phyloP scores from a whole-genome alignment of 2,888 invertebrate species.

The Aporophyla lueneburgensis region DNA sequence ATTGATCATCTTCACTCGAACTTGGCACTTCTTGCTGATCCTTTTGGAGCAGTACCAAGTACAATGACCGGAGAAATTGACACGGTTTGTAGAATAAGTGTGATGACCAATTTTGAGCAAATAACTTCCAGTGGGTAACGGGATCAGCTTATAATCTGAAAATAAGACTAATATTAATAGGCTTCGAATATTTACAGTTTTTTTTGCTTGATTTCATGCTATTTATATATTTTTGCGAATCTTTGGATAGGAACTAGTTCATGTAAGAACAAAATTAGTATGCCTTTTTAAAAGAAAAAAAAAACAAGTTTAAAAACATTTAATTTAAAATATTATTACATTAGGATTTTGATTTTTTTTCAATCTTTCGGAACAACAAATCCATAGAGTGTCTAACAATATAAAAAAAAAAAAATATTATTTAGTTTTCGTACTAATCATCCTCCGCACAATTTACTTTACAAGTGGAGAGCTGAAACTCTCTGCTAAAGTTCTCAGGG shows the following conservation, averaged over 20 bases:
- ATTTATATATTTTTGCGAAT: not conserved
- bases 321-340: too few species aligned
- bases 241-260: not conserved
- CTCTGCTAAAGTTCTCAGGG: too few species aligned
- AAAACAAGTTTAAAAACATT: too few species aligned
- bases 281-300: too few species aligned
- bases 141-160: conserved; percentile 63
- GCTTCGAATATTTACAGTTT: not conserved
- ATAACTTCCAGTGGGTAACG: conserved; percentile 69
- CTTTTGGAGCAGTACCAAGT: conserved; percentile 83
- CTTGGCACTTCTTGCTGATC: conserved; percentile 75
- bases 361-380: too few species aligned
- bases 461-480: too few species aligned
- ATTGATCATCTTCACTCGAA: conserved; percentile 73
- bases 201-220: not conserved
- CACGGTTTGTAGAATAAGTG: conserved; percentile 76
- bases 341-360: too few species aligned
- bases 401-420: too few species aligned
- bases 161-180: conserved; percentile 2
- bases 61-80: conserved; percentile 66
- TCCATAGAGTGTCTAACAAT: too few species aligned
- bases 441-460: too few species aligned
- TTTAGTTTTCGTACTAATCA: too few species aligned
- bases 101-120: conserved; percentile 69
- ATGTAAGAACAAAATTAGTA: too few species aligned